These are phyloP conservation scores for Spialia ferax DNA, from an alignment of 2,888 invertebrate genomes.

Conservation along the genomic window DNA sequence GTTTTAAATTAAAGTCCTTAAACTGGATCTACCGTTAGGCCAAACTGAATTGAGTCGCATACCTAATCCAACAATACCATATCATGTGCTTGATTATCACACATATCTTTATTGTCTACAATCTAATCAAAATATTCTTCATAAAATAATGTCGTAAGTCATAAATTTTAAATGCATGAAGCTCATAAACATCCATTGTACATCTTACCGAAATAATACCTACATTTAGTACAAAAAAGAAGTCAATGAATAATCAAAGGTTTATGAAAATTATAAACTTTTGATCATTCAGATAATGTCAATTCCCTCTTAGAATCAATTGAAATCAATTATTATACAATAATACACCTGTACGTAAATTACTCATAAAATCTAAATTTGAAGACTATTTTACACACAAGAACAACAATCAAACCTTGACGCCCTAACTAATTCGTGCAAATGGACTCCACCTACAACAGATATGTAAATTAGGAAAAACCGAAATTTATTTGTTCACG, in stretches of 20 bases:
- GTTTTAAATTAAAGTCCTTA: background rate
- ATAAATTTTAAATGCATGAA: background rate
- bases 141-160: conserved; percentile 9
- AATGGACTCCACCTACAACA: background rate
- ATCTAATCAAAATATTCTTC: conserved; percentile 22
- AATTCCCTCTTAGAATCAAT: too few relatives aligned
- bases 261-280: too few relatives aligned
- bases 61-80: background rate
- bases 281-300: too few relatives aligned
- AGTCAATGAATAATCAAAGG: background rate
- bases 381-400: too few relatives aligned
- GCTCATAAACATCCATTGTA: conserved; percentile 9
- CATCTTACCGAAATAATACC: background rate
- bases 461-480: background rate
- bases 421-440: background rate
- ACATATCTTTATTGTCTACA: conserved; percentile 15
- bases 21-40: background rate
- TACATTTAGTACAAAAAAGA: background rate
- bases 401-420: too few relatives aligned
- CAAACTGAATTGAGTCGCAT: background rate
- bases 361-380: too few relatives aligned
- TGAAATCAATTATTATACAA: too few relatives aligned
- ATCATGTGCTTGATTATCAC: background rate
- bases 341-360: too few relatives aligned
- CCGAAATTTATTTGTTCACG: background rate